Evolutionary conservation across 37 sponge, comb jelly and placozoan genomes (phyloP).

Genomic region (Ephydatia muelleri): DNA sequence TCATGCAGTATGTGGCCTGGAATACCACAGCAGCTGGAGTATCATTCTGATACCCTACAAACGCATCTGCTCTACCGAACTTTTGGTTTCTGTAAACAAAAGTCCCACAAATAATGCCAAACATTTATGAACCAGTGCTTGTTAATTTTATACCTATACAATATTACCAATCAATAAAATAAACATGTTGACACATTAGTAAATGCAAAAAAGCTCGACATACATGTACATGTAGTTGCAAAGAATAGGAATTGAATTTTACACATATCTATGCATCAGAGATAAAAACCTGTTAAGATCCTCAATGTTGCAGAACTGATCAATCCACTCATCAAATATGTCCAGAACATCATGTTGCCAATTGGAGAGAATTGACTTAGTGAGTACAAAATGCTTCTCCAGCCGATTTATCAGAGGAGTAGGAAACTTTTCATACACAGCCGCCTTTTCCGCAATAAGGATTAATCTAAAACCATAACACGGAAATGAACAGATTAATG

Average conservation of each 20-base stretch:
- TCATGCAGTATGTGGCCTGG: conserved; percentile 63
- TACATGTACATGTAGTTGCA: too few species aligned
- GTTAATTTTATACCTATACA: not conserved
- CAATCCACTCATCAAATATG: conserved; percentile 55
- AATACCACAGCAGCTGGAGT: conserved; percentile 89
- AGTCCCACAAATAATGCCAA: not conserved
- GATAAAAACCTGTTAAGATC: not conserved
- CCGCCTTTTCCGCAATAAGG: conserved; percentile 14
- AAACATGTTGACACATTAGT: not conserved
- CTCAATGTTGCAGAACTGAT: conserved; percentile 20
- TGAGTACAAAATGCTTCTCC: conserved; percentile 27
- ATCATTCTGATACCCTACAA: conserved; percentile 91
- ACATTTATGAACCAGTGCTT: not conserved
- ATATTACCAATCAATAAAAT: not conserved
- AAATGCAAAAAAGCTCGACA: too few species aligned
- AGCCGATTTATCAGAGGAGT: conserved; percentile 28
- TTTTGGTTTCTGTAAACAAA: not conserved
- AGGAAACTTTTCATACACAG: conserved; percentile 16
- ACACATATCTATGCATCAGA: too few species aligned
- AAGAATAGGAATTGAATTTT: too few species aligned
- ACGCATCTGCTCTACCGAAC: conserved; percentile 72
- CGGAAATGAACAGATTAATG: not conserved
- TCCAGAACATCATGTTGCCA: conserved; percentile 52
- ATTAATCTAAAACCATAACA: conserved; percentile 9
- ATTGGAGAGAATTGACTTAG: conserved; percentile 3